phyloP scores from a whole-genome alignment of 1,140 invertebrate genomes.

The Drosophila orosa region DNA sequence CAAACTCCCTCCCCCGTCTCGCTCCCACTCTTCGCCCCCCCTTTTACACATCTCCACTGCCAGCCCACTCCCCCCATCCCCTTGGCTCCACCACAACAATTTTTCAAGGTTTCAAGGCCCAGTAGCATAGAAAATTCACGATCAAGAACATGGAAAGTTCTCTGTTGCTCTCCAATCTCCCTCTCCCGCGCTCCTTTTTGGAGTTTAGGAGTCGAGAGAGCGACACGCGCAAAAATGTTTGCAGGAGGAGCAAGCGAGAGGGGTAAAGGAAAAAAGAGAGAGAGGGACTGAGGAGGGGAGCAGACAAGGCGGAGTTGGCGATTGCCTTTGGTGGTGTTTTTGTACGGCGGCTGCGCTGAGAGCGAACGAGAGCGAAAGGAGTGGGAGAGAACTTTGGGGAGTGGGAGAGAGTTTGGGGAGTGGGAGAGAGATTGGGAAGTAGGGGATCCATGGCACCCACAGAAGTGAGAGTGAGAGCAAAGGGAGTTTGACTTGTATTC shows the following conservation, averaged over 20 bases:
- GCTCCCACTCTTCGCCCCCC: background rate
- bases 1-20: conserved; percentile 40
- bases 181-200: conserved; percentile 10
- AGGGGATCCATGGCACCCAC: conserved; percentile 9
- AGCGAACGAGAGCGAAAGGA: conserved; percentile 37
- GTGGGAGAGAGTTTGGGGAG: conserved; percentile 4
- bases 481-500: conserved; percentile 26
- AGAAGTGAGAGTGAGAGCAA: conserved; percentile 25
- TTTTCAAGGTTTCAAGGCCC: conserved; percentile 81
- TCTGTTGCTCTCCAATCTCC: conserved; percentile 7
- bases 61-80: conserved; percentile 5
- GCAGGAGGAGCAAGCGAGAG: conserved; percentile 2
- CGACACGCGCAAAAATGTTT: conserved; percentile 68
- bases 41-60: background rate
- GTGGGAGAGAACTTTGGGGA: conserved; percentile 9
- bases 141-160: conserved; percentile 84
- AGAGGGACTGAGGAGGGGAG: conserved; percentile 7
- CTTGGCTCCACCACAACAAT: conserved; percentile 43
- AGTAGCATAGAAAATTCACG: conserved; percentile 84
- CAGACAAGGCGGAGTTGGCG: conserved; percentile 62
- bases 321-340: conserved; percentile 62
- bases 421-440: conserved; percentile 9
- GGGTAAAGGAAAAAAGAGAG: background rate
- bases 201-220: conserved; percentile 56
- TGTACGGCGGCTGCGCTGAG: conserved; percentile 59